Conservation (phyloP, 2,888 invertebrate genomes). For the Synergus japonicus region DNA sequence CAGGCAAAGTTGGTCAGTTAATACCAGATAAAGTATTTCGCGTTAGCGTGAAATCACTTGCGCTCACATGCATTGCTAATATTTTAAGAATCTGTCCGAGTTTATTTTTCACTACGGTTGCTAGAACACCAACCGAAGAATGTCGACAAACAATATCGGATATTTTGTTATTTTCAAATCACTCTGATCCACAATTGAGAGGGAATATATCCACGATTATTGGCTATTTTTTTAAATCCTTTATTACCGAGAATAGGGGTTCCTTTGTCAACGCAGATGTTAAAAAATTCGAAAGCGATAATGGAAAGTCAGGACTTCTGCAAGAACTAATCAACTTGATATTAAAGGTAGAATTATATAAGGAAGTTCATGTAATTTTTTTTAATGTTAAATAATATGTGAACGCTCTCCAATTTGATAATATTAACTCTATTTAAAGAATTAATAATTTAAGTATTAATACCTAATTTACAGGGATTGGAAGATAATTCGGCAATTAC, state of each 20-base stretch:
- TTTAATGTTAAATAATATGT: background rate
- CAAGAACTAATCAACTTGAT: constrained; percentile 79
- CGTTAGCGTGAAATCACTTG: constrained; percentile 94
- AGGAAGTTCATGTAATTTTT: background rate
- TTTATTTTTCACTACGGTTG: constrained; percentile 82
- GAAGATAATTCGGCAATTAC: constrained; percentile 87
- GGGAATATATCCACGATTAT: constrained; percentile 85
- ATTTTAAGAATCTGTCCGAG: constrained; percentile 87
- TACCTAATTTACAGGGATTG: constrained; percentile 80
- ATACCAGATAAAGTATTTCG: constrained; percentile 88
- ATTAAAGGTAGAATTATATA: constrained; percentile 78
- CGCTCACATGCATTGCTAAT: constrained; percentile 88
- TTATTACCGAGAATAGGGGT: constrained; percentile 80
- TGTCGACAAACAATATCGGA: constrained; percentile 83
- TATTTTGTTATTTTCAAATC: constrained; percentile 84
- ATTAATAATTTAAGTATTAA: constrained; percentile 56
- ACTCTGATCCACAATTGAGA: constrained; percentile 90
- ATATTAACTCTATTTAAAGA: constrained; percentile 46
- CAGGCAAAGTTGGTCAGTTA: constrained; percentile 81
- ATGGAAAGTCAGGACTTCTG: constrained; percentile 70
- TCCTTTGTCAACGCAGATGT: constrained; percentile 76
- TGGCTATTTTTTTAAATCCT: constrained; percentile 83
- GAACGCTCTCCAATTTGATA: too few relatives aligned
- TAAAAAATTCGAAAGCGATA: constrained; percentile 43
- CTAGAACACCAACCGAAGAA: constrained; percentile 66